phyloP scores from a whole-genome alignment of 2,888 invertebrate species.

The Philaethria dido region DNA sequence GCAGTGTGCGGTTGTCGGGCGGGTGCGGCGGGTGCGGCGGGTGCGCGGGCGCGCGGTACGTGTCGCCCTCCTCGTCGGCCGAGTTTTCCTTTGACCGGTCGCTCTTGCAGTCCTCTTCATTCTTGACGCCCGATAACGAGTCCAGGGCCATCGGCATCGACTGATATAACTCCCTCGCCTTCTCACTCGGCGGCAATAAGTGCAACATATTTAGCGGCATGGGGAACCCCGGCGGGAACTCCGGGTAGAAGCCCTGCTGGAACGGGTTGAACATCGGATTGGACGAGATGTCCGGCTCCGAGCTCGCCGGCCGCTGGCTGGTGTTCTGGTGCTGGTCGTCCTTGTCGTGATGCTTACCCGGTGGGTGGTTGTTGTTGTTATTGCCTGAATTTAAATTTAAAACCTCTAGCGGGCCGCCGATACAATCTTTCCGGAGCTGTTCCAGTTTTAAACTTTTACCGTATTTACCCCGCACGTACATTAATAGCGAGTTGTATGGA shows the following conservation, averaged over 20 bases:
- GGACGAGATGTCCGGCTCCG: conserved; percentile 86
- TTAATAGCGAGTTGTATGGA: conserved; percentile 95
- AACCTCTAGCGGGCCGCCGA: conserved; percentile 91
- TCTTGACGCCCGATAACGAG: conserved; percentile 77
- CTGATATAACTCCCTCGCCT: conserved; percentile 86
- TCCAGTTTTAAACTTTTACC: conserved; percentile 96
- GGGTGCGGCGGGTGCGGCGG: conserved; percentile 72
- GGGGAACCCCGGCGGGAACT: conserved; percentile 91
- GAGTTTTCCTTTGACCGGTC: conserved; percentile 85
- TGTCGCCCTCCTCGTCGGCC: conserved; percentile 83
- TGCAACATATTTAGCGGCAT: conserved; percentile 94
- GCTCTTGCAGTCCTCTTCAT: conserved; percentile 87
- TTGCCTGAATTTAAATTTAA: conserved; percentile 85
- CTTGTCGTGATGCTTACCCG: conserved; percentile 82
- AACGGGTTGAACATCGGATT: conserved; percentile 90
- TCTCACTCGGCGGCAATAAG: conserved; percentile 91
- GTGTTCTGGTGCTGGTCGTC: conserved; percentile 75
- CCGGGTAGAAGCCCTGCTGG: conserved; percentile 92
- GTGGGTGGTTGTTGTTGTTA: conserved; percentile 83
- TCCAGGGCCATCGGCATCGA: conserved; percentile 83
- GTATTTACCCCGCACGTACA: conserved; percentile 96
- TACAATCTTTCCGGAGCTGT: conserved; percentile 94
- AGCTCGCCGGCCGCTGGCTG: conserved; percentile 86
- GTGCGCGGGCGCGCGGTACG: conserved; percentile 79
- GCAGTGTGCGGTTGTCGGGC: conserved; percentile 86